These are phyloP conservation scores for Hydropotes inermis DNA, from an alignment of 2,113 vertebrate species.

Conservation along the genomic window DNA sequence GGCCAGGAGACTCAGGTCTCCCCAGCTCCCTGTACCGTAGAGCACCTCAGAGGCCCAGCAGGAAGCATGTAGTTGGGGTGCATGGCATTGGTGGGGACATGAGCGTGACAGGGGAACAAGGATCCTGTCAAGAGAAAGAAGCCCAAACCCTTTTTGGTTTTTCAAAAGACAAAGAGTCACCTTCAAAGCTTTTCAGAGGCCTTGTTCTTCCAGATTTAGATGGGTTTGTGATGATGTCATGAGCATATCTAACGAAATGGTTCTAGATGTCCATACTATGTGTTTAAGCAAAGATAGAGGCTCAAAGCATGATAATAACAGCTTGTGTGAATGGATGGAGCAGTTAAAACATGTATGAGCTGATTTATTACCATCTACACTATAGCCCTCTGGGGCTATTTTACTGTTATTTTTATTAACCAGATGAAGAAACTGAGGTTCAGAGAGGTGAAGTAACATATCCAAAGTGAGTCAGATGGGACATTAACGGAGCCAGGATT, in stretches of 20 bases:
- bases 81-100: background rate
- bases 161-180: background rate
- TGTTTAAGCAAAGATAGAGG: background rate
- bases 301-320: background rate
- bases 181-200: background rate
- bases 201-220: background rate
- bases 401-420: background rate
- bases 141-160: background rate
- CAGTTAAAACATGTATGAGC: background rate
- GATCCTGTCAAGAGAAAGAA: background rate
- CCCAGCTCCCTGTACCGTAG: background rate
- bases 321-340: background rate
- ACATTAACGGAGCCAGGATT: background rate
- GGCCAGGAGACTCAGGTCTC: background rate
- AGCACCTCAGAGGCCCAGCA: background rate
- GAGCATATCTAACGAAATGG: background rate
- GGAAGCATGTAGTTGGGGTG: background rate
- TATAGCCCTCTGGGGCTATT: background rate
- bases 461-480: background rate
- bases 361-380: background rate
- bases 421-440: background rate
- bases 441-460: background rate
- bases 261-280: background rate
- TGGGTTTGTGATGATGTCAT: background rate
- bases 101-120: background rate